Evolutionary conservation across 2,888 invertebrate genomes (phyloP).

Genomic region (Synergus umbraculus): DNA sequence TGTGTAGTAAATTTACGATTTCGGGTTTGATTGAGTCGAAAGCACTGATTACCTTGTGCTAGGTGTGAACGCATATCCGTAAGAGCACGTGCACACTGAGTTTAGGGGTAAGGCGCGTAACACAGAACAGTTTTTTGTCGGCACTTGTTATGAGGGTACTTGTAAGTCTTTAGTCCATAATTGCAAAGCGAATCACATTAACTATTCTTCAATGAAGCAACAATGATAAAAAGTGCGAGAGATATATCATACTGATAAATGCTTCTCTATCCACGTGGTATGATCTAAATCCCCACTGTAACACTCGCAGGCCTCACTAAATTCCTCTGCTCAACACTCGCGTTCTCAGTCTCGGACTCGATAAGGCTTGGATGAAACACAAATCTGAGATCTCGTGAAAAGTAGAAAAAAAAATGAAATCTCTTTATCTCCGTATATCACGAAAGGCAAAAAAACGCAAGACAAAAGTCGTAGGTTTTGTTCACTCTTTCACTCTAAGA

Average conservation of each 20-base stretch:
- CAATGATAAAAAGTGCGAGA: neutral
- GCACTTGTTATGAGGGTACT: neutral
- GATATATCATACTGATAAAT: neutral
- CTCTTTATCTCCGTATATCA: neutral
- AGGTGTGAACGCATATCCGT: constrained; percentile 38
- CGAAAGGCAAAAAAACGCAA: neutral
- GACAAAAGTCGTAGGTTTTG: neutral
- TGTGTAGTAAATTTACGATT: neutral
- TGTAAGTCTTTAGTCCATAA: constrained; percentile 6
- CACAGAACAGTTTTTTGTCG: constrained; percentile 24
- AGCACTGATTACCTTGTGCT: constrained; percentile 22
- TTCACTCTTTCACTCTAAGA: neutral
- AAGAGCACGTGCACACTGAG: constrained; percentile 43
- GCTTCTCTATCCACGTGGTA: constrained; percentile 9
- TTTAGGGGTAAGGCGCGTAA: constrained; percentile 27
- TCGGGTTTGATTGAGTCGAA: neutral
- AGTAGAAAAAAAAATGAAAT: constrained; percentile 5
- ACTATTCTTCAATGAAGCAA: neutral
- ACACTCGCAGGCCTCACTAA: constrained; percentile 2
- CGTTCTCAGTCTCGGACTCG: constrained; percentile 15
- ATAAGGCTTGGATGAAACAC: constrained; percentile 11
- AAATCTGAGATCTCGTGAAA: neutral
- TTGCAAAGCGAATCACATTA: neutral
- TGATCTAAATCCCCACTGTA: neutral
- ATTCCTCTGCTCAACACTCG: neutral